Base-by-base conservation (phyloP, 30 jellyfish, hydroid and myxozoan species). In the Hydractinia echinata region DNA sequence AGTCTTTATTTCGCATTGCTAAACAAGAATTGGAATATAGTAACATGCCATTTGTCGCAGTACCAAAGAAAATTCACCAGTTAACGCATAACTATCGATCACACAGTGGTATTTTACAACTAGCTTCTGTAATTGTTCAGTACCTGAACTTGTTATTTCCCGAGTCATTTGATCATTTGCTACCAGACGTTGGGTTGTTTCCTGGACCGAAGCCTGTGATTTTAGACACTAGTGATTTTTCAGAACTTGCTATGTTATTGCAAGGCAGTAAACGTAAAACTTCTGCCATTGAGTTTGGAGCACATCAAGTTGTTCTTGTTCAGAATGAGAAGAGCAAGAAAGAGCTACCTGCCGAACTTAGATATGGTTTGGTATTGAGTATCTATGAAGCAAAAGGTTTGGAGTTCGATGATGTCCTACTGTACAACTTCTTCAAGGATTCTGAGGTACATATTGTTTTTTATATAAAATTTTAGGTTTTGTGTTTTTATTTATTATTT, bases 151-250 rank as follows among this genome's bases (percentile, higher is more conserved):
- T 48, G 74, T 66, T 84, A 84, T 91, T 91, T 52, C 95, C 97
- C 3, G 92, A 79, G 48, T 85, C 97, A 53, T 77, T 91, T 51
- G 97, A 91, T 62, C 89, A 78, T 3, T 79, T 83, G 54, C 77
- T 54, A 19, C 81, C 84, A 60, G 97, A 91, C 20, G 87, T 83
- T 51, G 95, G 97, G 49, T 61, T 91, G 53, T 91, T 91, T 73
- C 84, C 85, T 62, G 97, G 97, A 53, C 97, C 97, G n/a, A 86
- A 86, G 72, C 97, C 97, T 60, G 88, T 91, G 7, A 78, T 91
- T 14, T 79, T 91, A 1, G 91, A 91, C 48, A 82, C 96, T 10
- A 82, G 83, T 19, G 95, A 86, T 44, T 79, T 79, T 55, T 79
- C 89, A 16, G 95, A 91, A 61, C 61, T 91, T 61, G 95, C 97